phyloP scores from a whole-genome alignment of 2,888 invertebrate species.

The Xanthia icteritia region DNA sequence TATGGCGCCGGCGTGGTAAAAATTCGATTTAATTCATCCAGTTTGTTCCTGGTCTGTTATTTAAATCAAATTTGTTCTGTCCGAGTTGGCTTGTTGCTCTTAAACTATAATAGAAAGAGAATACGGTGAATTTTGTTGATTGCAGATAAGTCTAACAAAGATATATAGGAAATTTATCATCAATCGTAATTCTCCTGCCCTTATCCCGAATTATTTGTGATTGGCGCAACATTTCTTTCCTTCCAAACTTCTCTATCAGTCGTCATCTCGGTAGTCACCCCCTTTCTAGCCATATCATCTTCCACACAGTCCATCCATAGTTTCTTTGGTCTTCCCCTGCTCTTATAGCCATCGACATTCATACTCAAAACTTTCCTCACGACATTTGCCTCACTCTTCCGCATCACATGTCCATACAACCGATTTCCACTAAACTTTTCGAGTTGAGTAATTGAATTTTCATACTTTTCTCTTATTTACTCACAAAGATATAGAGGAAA shows the following conservation, averaged over 20 bases:
- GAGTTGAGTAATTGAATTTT: background rate
- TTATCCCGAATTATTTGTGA: background rate
- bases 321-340: too few relatives aligned
- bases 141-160: background rate
- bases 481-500: too few relatives aligned
- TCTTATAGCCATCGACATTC: too few relatives aligned
- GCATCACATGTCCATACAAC: background rate
- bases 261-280: background rate
- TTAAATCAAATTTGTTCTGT: constrained; percentile 39
- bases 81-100: constrained; percentile 6
- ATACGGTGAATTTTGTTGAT: background rate
- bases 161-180: background rate
- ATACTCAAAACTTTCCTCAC: background rate
- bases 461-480: background rate
- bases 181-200: background rate
- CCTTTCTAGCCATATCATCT: too few relatives aligned
- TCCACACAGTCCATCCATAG: too few relatives aligned
- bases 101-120: background rate
- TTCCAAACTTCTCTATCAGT: background rate
- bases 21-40: constrained; percentile 48
- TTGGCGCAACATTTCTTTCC: background rate
- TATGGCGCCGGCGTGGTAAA: constrained; percentile 27
- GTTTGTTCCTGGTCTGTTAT: constrained; percentile 13
- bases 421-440: background rate
- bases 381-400: background rate